These are phyloP conservation scores for Saguinus imperator DNA, from an alignment of 2,113 vertebrate genomes.

Conservation along the genomic window DNA sequence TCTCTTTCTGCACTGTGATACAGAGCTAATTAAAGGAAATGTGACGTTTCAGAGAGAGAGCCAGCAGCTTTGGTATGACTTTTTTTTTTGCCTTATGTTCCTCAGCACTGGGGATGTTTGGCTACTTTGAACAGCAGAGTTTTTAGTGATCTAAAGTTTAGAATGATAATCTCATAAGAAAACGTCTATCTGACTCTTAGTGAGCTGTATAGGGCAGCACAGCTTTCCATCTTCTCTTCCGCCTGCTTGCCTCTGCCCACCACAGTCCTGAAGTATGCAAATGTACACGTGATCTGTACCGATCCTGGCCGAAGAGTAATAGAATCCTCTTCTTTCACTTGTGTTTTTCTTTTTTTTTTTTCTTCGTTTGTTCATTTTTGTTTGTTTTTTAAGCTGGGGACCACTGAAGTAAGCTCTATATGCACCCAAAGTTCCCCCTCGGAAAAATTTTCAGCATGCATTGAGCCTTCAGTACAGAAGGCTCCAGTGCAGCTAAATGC, in stretches of 20 bases:
- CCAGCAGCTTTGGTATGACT: conserved; percentile 12
- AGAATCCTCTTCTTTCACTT: conserved; percentile 56
- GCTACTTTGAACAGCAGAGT: conserved; percentile 46
- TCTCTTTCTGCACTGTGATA: neutral
- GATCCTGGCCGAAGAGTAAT: conserved; percentile 54
- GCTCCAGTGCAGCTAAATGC: conserved; percentile 28
- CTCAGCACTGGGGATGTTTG: conserved; percentile 23
- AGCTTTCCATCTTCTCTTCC: conserved; percentile 38
- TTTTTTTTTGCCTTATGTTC: conserved; percentile 8
- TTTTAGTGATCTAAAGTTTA: conserved; percentile 39
- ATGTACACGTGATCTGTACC: neutral
- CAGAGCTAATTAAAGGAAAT: conserved; percentile 36
- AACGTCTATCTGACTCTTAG: conserved; percentile 41
- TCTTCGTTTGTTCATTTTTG: neutral
- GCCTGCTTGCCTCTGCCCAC: conserved; percentile 35
- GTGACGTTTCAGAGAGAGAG: conserved; percentile 2
- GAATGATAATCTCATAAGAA: conserved; percentile 44
- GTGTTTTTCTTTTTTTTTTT: neutral
- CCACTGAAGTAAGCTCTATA: conserved; percentile 72
- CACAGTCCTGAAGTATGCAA: neutral
- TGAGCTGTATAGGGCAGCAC: conserved; percentile 8
- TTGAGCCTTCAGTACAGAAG: conserved; percentile 59
- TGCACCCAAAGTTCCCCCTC: conserved; percentile 73
- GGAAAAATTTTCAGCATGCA: conserved; percentile 70
- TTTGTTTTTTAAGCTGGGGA: conserved; percentile 64